phyloP scores from a whole-genome alignment of 2,113 vertebrate genomes.

The Oreamnos americanus region DNA sequence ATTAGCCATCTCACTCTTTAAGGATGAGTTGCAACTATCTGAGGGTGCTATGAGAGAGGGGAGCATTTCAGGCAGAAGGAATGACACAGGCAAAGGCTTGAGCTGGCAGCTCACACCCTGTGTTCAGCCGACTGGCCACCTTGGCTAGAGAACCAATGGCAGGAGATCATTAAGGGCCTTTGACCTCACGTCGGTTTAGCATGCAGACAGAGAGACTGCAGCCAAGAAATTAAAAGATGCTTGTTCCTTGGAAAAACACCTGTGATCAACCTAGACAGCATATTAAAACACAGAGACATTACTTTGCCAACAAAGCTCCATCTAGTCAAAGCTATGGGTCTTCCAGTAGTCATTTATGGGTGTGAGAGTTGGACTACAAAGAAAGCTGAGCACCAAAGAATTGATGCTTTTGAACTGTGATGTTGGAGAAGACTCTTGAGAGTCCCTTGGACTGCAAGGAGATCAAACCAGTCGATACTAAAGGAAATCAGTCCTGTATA shows the following conservation, averaged over 20 bases:
- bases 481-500: neutral
- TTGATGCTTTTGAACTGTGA: too few species aligned
- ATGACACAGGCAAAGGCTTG: neutral
- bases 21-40: neutral
- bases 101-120: neutral
- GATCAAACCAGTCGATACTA: neutral
- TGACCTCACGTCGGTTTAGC: neutral
- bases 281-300: too few species aligned
- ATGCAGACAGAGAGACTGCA: neutral
- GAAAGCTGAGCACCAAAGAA: too few species aligned
- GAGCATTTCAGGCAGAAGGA: neutral
- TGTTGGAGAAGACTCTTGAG: neutral
- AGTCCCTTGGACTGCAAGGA: neutral
- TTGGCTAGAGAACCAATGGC: rapidly evolving
- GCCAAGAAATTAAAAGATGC: neutral
- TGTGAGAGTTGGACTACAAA: too few species aligned
- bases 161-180: rapidly evolving
- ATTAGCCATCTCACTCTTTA: neutral
- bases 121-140: neutral
- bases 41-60: neutral
- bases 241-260: neutral
- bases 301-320: too few species aligned
- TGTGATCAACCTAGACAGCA: too few species aligned
- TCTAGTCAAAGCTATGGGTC: too few species aligned
- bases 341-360: too few species aligned